A percentile compares a stretch with the other conserved stretches of the same genome.
Conservation (phyloP, 2,888 invertebrate species). For the Oxystoma pomonae region DNA sequence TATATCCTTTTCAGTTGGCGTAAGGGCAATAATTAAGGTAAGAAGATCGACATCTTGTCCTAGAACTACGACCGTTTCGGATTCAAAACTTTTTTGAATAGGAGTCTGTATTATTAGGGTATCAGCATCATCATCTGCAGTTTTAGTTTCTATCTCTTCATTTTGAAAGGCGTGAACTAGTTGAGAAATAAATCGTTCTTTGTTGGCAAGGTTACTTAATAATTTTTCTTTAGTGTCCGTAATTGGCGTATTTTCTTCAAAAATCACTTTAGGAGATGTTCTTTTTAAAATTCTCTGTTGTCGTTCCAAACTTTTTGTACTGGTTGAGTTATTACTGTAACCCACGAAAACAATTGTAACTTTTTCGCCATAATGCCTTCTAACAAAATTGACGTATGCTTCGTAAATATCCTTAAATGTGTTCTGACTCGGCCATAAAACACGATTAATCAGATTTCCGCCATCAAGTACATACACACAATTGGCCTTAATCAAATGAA, state of each 20-base stretch:
- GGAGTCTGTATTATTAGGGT: conserved; percentile 10
- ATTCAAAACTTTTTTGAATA: conserved; percentile 7
- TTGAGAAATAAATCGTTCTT: conserved; percentile 11
- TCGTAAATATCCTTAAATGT: conserved; percentile 10
- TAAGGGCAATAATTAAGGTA: conserved; percentile 11
- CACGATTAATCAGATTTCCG: conserved; percentile 10
- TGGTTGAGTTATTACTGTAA: conserved; percentile 1
- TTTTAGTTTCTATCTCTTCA: conserved; percentile 12
- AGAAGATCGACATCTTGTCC: conserved; percentile 12
- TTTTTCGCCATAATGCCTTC: conserved; percentile 6
- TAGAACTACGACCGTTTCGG: conserved; percentile 7
- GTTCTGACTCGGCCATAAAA: conserved; percentile 8
- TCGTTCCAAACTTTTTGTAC: conserved; percentile 11
- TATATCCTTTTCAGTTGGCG: conserved; percentile 9
- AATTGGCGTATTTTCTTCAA: conserved; percentile 12
- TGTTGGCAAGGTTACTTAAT: conserved; percentile 13
- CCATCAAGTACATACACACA: conserved; percentile 11
- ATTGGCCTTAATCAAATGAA: conserved; percentile 6
- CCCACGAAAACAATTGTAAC: conserved; percentile 8
- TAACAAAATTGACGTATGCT: conserved; percentile 4
- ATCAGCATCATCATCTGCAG: conserved; percentile 13
- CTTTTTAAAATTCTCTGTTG: conserved; percentile 7
- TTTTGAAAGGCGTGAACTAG: conserved; percentile 1
- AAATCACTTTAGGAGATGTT: conserved; percentile 8
- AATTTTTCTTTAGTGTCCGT: conserved; percentile 6